phyloP scores from a whole-genome alignment of 2,113 vertebrate species.

The Hyaena hyaena region DNA sequence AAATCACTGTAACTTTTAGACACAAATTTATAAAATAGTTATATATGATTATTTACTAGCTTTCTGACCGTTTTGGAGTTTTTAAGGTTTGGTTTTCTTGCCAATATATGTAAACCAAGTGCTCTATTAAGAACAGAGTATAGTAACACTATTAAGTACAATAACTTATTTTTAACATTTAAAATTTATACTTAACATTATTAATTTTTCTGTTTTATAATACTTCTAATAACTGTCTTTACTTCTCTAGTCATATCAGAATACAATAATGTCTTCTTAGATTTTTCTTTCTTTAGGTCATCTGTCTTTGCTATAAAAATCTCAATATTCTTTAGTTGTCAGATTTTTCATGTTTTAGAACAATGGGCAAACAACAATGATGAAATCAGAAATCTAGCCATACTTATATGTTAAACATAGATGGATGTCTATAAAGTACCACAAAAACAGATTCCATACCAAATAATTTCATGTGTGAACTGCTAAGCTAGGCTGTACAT shows the following conservation, averaged over 20 bases:
- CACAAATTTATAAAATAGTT: not conserved
- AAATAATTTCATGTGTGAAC: not conserved
- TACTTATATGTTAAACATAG: not conserved
- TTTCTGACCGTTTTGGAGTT: conserved; percentile 11
- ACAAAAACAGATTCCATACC: not conserved
- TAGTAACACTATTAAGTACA: not conserved
- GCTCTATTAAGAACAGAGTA: not conserved
- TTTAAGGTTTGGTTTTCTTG: not conserved
- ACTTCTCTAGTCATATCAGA: not conserved
- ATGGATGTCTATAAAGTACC: not conserved
- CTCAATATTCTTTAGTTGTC: not conserved
- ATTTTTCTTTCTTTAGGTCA: not conserved
- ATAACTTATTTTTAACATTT: not conserved
- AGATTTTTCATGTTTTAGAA: not conserved
- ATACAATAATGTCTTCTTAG: not conserved
- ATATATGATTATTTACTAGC: not conserved
- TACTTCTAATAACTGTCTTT: not conserved
- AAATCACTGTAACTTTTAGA: not conserved
- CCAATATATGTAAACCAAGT: not conserved
- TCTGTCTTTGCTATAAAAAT: not conserved
- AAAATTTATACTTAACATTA: not conserved
- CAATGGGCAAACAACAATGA: not conserved
- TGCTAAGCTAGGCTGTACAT: not conserved
- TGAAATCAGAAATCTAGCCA: not conserved
- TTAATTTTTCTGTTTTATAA: not conserved